Evolutionary conservation across 2,888 invertebrate genomes (phyloP).

Genomic region (Rhaphigaster nebulosa): DNA sequence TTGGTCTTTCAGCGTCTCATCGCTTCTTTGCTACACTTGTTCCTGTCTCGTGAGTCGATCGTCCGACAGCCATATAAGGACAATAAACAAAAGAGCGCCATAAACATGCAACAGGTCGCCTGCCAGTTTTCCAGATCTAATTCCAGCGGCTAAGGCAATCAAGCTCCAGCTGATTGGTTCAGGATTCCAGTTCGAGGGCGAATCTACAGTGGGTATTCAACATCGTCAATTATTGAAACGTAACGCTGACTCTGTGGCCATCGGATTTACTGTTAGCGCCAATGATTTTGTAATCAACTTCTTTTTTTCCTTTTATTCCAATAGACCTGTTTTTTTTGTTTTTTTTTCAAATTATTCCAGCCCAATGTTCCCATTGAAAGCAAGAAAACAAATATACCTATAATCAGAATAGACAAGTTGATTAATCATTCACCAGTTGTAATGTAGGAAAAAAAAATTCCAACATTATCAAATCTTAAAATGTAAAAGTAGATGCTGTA

Average conservation of each 20-base stretch:
- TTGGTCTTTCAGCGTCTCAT: too few species aligned
- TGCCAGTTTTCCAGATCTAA: conserved; percentile 20
- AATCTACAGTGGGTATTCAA: not conserved
- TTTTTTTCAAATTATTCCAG: not conserved
- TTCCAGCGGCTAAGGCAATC: conserved; percentile 16
- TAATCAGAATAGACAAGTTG: not conserved
- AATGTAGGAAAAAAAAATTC: too few species aligned
- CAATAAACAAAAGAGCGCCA: not conserved
- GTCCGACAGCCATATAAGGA: not conserved
- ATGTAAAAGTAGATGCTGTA: too few species aligned
- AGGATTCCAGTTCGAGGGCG: not conserved
- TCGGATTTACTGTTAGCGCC: not conserved
- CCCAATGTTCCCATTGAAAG: not conserved
- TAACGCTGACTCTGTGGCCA: not conserved
- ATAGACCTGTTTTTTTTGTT: not conserved
- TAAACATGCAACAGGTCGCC: conserved; percentile 1
- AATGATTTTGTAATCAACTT: conserved; percentile 30
- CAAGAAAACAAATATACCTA: not conserved
- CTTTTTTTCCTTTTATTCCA: not conserved
- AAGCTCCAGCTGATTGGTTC: not conserved
- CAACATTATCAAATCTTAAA: too few species aligned
- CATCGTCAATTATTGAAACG: not conserved
- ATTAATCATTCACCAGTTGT: not conserved
- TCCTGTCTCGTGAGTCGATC: not conserved
- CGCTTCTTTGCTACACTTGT: not conserved